Evolutionary conservation across 2,113 vertebrate species (phyloP), one percentile per base, ranked within the genome.

Genomic region (Tupaia chinensis): DNA sequence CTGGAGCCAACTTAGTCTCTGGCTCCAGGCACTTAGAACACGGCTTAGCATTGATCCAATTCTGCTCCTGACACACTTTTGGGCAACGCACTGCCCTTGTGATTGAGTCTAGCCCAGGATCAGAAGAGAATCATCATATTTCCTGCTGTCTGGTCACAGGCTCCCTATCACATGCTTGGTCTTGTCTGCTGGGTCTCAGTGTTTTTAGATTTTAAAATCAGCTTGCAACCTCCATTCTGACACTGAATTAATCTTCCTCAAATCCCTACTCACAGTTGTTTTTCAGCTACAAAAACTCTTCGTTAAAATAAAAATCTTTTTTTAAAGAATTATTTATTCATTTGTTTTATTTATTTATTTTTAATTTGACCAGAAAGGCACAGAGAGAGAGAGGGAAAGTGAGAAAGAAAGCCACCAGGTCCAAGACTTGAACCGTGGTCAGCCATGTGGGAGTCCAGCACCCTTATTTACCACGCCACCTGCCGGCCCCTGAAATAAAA

Each of bases 191-290:
- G 66, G 14, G 29, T 3, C 12, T 32, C 9, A 60, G 2, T 56
- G 93, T 85, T 87, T 58, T 10, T 54, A 85, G 53, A 73, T 85
- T 76, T 81, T 93, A 29, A 78, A 70, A 13, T 83, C 19, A 69
- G 32, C 92, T 76, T 83, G 77, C 22, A 81, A 76, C n/a, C 20
- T 89, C 53, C 65, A 17, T n/a, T 91, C 29, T 72, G 12, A 27
- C 4, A 12, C 22, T 89, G 29, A 87, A 70, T 65, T 85, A 44
- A 53, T 9, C 17, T 87, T 85, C 29, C 9, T 27, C 85, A 74
- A 58, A 79, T 6, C 60, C 25, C 22, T 72, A 68, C 8, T 86
- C 11, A 29, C 4, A 86, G 76, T 95, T 78, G 7, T 25, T 91
- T 87, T 69, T 63, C 25, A 74, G 23, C 34, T 54, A 65, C 32